Percentiles rank a stretch among this genome's conserved stretches.
Evolutionary conservation across 1,140 invertebrate genomes (phyloP).

Genomic region (Diorhabda elongata): DNA sequence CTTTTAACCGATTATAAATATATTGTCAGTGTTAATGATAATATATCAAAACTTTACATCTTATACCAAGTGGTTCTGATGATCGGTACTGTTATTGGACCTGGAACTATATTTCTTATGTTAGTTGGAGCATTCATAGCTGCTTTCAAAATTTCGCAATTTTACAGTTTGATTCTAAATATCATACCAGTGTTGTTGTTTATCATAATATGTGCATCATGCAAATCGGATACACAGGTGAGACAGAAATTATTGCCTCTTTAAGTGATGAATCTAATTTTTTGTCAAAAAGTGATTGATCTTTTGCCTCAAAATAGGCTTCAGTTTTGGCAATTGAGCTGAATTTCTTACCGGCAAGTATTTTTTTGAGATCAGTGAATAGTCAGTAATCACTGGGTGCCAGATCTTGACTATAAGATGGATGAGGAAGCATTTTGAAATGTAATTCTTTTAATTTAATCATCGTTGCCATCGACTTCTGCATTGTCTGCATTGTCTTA

Average conservation of each 20-base stretch:
- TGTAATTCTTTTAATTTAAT: too few species aligned
- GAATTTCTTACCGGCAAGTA: too few species aligned
- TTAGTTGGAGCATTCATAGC: constrained; percentile 83
- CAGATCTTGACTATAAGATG: too few species aligned
- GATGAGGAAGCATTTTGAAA: too few species aligned
- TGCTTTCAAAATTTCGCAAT: constrained; percentile 73
- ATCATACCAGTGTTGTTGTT: constrained; percentile 71
- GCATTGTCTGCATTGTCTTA: too few species aligned
- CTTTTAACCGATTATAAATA: constrained; percentile 67
- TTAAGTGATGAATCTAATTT: too few species aligned
- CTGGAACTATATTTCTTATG: constrained; percentile 87
- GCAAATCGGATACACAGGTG: constrained; percentile 70
- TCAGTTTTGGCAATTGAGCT: too few species aligned
- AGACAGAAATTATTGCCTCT: constrained; percentile 15
- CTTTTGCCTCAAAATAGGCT: too few species aligned
- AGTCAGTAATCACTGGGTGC: too few species aligned
- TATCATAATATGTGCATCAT: constrained; percentile 68
- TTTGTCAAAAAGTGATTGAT: too few species aligned
- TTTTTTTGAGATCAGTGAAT: too few species aligned
- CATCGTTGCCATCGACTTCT: too few species aligned
- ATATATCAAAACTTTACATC: constrained; percentile 81
- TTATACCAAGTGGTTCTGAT: constrained; percentile 66
- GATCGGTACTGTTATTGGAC: constrained; percentile 74
- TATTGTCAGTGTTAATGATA: constrained; percentile 77
- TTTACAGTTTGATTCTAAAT: constrained; percentile 74